A percentile compares a stretch with the other conserved stretches of the same genome.
These are phyloP conservation scores for Smittia aterrima DNA, from an alignment of 2,888 invertebrate species.

Conservation along the genomic window DNA sequence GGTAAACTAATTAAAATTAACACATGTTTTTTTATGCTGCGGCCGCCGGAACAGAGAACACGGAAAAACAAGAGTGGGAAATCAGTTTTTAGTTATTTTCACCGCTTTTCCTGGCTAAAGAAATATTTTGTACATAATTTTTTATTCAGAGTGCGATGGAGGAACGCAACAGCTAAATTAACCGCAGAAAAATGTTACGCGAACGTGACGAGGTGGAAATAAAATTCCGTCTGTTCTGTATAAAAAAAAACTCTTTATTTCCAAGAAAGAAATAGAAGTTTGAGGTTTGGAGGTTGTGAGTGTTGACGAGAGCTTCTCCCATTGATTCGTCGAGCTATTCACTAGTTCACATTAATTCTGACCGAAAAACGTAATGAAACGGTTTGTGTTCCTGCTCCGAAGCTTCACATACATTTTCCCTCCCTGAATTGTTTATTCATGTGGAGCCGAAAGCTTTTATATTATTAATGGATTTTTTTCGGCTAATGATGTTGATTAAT, in stretches of 20 bases:
- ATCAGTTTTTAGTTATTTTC: not conserved
- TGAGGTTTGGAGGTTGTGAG: too few relatives aligned
- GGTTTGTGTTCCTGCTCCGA: not conserved
- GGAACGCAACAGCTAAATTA: conserved; percentile 39
- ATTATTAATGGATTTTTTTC: conserved; percentile 38
- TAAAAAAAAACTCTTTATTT: not conserved
- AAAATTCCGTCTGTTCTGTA: not conserved
- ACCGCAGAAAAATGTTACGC: conserved; percentile 28
- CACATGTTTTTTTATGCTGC: conserved; percentile 28
- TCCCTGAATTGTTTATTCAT: conserved; percentile 33
- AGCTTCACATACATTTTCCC: not conserved
- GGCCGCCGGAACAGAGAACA: not conserved
- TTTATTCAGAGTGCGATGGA: not conserved
- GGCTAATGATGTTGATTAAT: conserved; percentile 40
- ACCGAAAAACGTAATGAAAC: not conserved
- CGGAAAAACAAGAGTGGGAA: conserved; percentile 15
- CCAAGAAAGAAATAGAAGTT: not conserved
- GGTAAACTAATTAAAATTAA: conserved; percentile 28
- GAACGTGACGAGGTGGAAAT: conserved; percentile 34
- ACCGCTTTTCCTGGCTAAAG: not conserved
- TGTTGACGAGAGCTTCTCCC: too few relatives aligned
- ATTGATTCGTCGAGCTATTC: not conserved
- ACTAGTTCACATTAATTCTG: conserved; percentile 6
- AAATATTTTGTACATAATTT: not conserved
- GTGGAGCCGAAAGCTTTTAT: conserved; percentile 33